These are phyloP conservation scores for Drosophila biarmipes DNA, from an alignment of 1,140 invertebrate species.

Conservation along the genomic window DNA sequence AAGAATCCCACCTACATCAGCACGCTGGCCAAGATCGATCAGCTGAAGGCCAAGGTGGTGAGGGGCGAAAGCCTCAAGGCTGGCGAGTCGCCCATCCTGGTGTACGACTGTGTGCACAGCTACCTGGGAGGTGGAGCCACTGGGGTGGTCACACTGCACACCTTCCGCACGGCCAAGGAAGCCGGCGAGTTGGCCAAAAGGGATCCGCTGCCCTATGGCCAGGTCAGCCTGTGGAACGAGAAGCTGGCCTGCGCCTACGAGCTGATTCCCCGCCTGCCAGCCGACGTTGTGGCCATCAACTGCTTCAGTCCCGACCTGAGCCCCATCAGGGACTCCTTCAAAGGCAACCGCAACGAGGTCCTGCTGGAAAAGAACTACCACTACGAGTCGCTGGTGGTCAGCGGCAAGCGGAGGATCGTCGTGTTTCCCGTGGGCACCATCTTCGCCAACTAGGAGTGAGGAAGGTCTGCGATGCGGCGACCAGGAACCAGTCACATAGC, in stretches of 20 bases:
- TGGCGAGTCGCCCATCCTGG: slow-evolving; percentile 50
- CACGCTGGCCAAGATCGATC: slow-evolving; percentile 40
- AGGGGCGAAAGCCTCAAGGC: slow-evolving; percentile 31
- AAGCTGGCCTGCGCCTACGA: slow-evolving; percentile 73
- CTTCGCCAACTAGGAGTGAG: slow-evolving; percentile 64
- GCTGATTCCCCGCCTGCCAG: slow-evolving; percentile 44
- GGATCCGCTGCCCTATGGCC: slow-evolving; percentile 51
- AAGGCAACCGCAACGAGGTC: slow-evolving; percentile 39
- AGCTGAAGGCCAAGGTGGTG: slow-evolving; percentile 62
- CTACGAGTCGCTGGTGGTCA: slow-evolving; percentile 60
- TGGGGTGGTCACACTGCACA: slow-evolving; percentile 64
- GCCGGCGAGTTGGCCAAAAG: slow-evolving; percentile 52
- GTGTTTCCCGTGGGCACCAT: slow-evolving; percentile 78
- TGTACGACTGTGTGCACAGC: slow-evolving; percentile 68
- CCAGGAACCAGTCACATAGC: slow-evolving; percentile 10
- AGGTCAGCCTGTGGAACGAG: slow-evolving; percentile 76
- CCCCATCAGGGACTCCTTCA: slow-evolving; percentile 21
- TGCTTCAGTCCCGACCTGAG: slow-evolving; percentile 60
- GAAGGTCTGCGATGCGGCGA: not conserved
- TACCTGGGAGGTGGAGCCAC: slow-evolving; percentile 48
- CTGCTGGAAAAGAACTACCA: slow-evolving; percentile 65
- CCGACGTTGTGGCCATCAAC: slow-evolving; percentile 51
- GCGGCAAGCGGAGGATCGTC: slow-evolving; percentile 49
- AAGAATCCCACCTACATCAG: slow-evolving; percentile 35
- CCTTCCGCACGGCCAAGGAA: slow-evolving; percentile 78